Evolutionary conservation across 1,140 invertebrate genomes (phyloP).

Genomic region (Drosophila tsacasi): DNA sequence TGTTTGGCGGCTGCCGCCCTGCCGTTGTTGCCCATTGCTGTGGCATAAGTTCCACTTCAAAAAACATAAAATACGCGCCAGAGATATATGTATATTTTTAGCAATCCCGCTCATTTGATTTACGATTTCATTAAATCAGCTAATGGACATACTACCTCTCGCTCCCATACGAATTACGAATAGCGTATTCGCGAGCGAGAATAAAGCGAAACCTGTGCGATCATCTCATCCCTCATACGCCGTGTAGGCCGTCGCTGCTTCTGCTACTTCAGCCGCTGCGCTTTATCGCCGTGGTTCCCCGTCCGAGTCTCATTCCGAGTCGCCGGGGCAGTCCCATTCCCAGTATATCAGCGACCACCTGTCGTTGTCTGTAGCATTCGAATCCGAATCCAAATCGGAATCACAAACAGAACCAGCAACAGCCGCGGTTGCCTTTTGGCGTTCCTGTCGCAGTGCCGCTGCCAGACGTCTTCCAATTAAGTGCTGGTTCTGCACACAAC

Average conservation of each 20-base stretch:
- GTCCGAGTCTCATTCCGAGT: background rate
- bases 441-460: constrained; percentile 28
- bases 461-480: constrained; percentile 76
- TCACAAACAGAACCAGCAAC: constrained; percentile 14
- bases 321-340: constrained; percentile 4
- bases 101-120: constrained; percentile 81
- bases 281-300: constrained; percentile 26
- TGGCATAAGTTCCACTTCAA: constrained; percentile 81
- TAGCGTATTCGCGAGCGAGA: constrained; percentile 19
- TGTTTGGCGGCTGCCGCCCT: constrained; percentile 55
- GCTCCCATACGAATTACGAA: constrained; percentile 13
- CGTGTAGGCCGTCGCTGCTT: constrained; percentile 30
- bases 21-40: constrained; percentile 46
- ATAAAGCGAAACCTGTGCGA: constrained; percentile 60
- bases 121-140: constrained; percentile 84
- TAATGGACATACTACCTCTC: constrained; percentile 73
- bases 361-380: constrained; percentile 70
- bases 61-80: constrained; percentile 81
- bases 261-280: constrained; percentile 26
- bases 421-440: constrained; percentile 21
- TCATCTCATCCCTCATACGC: constrained; percentile 61
- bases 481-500: constrained; percentile 35
- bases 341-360: constrained; percentile 62
- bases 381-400: constrained; percentile 21
- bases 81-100: constrained; percentile 64